phyloP scores from a whole-genome alignment of 92 coral and sea anemone species.

The Montipora capitata region DNA sequence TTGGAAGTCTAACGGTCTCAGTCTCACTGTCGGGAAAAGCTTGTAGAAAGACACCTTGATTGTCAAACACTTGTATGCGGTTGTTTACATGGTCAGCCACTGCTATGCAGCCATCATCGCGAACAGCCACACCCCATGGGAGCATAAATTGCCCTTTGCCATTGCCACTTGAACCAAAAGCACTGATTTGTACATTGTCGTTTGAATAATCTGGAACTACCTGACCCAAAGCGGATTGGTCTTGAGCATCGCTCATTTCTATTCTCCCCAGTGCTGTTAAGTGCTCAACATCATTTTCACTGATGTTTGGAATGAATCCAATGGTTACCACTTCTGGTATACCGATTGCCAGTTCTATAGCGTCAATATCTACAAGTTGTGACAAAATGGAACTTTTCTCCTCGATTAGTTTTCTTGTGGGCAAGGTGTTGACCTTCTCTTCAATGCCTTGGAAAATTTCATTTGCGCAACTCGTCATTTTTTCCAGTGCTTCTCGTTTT shows the following conservation, averaged over 20 bases:
- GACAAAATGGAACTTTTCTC: constrained; percentile 31
- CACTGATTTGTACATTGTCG: constrained; percentile 1
- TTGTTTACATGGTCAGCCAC: constrained; percentile 81
- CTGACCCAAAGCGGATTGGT: neutral
- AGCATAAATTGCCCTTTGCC: constrained; percentile 56
- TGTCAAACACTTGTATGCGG: constrained; percentile 66
- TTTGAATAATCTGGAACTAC: constrained; percentile 45
- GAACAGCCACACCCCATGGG: constrained; percentile 79
- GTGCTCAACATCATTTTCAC: constrained; percentile 6
- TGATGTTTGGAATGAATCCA: constrained; percentile 15
- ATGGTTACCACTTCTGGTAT: constrained; percentile 20
- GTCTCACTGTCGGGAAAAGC: neutral
- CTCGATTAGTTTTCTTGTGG: constrained; percentile 17
- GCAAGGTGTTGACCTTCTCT: constrained; percentile 19
- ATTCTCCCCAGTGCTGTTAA: constrained; percentile 29
- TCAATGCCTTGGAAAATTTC: constrained; percentile 19
- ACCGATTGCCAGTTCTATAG: constrained; percentile 1
- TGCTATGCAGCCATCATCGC: constrained; percentile 50
- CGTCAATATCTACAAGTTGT: constrained; percentile 25
- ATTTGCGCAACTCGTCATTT: constrained; percentile 16
- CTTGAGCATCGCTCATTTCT: neutral
- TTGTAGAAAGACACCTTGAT: constrained; percentile 29
- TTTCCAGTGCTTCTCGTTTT: constrained; percentile 22
- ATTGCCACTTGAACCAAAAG: constrained; percentile 44
- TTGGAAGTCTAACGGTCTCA: constrained; percentile 51